A percentile compares a stretch with the other conserved stretches of the same genome.
Evolutionary conservation across 2,888 invertebrate genomes (phyloP).

Genomic region (Nebria brevicollis): DNA sequence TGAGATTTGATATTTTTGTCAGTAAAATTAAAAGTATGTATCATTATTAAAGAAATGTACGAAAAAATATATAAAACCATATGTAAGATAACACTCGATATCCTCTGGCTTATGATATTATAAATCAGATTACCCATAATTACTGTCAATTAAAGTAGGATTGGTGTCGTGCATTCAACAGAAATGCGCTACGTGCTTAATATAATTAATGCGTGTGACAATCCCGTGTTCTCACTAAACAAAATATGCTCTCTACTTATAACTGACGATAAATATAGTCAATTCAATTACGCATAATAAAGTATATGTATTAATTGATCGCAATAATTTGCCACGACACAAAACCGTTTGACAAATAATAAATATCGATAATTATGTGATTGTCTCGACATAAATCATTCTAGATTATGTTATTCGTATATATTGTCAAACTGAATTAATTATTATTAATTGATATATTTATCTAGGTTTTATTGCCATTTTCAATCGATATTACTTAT

Average conservation of each 20-base stretch:
- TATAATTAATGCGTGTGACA: neutral
- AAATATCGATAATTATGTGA: neutral
- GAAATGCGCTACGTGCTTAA: neutral
- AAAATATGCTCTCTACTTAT: neutral
- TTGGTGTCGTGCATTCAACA: neutral
- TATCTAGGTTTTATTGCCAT: neutral
- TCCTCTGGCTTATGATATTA: neutral
- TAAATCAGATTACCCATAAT: neutral
- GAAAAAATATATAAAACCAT: neutral
- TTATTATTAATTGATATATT: neutral
- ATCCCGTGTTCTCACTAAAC: neutral
- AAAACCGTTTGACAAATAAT: neutral
- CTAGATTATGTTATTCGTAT: neutral
- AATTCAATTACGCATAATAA: neutral
- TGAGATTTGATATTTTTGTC: too few species aligned
- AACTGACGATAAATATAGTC: neutral
- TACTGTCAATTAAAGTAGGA: neutral
- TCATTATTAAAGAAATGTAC: too few species aligned
- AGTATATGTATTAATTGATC: neutral
- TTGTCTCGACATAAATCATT: neutral
- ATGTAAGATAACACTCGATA: neutral
- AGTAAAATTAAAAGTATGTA: too few species aligned
- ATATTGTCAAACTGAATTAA: neutral
- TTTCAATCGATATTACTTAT: neutral
- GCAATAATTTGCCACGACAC: neutral